Conservation (phyloP, 2,888 invertebrate genomes). For the Callinectes sapidus region DNA sequence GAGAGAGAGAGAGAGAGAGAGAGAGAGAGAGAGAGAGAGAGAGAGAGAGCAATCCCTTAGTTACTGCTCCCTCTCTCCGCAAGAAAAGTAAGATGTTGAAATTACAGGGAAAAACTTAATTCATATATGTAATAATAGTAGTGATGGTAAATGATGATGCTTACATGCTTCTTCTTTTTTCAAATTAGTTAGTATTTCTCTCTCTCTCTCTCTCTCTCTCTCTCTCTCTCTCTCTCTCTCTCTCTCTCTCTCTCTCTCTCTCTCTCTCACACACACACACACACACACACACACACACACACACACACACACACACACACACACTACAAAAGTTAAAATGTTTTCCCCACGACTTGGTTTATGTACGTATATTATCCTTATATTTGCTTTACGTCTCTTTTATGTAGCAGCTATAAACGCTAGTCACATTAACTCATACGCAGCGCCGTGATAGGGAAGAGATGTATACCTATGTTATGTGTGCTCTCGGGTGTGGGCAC, state of each 20-base stretch:
- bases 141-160: too few relatives aligned
- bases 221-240: background rate
- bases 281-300: slow-evolving; percentile 25
- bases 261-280: slow-evolving; percentile 6
- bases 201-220: background rate
- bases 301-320: slow-evolving; percentile 14
- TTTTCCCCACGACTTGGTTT: background rate
- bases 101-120: too few relatives aligned
- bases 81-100: too few relatives aligned
- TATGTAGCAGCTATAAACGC: background rate
- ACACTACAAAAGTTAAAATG: background rate
- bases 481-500: background rate
- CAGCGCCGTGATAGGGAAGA: background rate
- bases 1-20: too few relatives aligned
- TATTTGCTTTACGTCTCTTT: background rate
- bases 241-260: background rate
- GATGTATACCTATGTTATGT: background rate
- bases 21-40: too few relatives aligned
- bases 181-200: too few relatives aligned
- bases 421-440: background rate
- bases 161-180: background rate
- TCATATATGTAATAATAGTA: too few relatives aligned
- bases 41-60: too few relatives aligned
- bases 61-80: too few relatives aligned
- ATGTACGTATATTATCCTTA: background rate